A percentile compares a stretch with the other conserved stretches of the same genome.
Conservation (phyloP, 2,113 vertebrate genomes). For the Aviceda subcristata region DNA sequence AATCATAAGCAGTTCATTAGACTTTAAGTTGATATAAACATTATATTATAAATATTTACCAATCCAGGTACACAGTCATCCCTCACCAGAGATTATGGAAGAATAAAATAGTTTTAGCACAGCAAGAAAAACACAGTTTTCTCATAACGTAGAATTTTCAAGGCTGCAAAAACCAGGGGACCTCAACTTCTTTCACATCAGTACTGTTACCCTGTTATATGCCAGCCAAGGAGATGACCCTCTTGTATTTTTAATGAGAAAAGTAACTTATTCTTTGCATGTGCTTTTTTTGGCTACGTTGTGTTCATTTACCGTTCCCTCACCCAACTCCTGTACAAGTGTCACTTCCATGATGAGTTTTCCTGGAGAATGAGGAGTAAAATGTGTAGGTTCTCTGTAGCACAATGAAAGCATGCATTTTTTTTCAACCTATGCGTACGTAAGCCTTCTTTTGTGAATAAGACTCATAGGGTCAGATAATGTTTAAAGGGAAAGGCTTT, state of each 20-base stretch:
- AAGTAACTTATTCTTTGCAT: background rate
- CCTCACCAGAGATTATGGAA: background rate
- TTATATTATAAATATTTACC: background rate
- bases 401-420: slow-evolving; percentile 74
- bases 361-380: slow-evolving; percentile 63
- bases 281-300: background rate
- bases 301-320: slow-evolving; percentile 55
- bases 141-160: background rate
- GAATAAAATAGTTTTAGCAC: background rate
- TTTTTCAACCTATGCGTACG: slow-evolving; percentile 77
- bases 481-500: slow-evolving; percentile 84
- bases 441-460: slow-evolving; percentile 82
- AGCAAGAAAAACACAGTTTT: background rate
- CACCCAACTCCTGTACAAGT: slow-evolving; percentile 66
- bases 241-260: background rate
- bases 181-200: background rate
- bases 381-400: slow-evolving; percentile 68
- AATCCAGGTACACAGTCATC: background rate
- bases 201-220: rapidly evolving
- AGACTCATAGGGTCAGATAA: slow-evolving; percentile 83
- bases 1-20: background rate
- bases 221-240: background rate
- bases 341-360: slow-evolving; percentile 72
- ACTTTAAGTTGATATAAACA: background rate
- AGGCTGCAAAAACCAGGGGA: background rate